These are phyloP conservation scores for Pithys albifrons DNA, from an alignment of 2,113 vertebrate species.

Conservation along the genomic window DNA sequence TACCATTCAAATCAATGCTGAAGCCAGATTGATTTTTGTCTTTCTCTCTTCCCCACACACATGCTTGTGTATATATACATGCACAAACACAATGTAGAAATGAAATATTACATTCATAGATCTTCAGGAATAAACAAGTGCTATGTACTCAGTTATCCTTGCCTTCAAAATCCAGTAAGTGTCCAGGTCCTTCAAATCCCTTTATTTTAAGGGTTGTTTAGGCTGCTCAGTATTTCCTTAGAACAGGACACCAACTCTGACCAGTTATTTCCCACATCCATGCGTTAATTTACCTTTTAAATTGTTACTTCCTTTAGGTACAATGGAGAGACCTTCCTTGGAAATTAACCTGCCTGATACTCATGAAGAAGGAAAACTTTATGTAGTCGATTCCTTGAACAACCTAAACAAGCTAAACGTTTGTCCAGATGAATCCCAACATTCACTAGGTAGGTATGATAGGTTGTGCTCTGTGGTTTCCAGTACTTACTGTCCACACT, in stretches of 20 bases:
- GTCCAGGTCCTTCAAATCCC: neutral
- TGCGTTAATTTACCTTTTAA: neutral
- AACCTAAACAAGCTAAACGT: constrained; percentile 78
- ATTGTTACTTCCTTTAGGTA: constrained; percentile 57
- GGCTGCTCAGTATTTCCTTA: neutral
- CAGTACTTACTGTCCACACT: neutral
- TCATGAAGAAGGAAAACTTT: constrained; percentile 76
- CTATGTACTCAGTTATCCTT: neutral
- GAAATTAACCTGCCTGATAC: constrained; percentile 26
- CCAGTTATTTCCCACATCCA: neutral
- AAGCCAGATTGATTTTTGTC: neutral
- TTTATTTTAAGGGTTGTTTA: neutral
- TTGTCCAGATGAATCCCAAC: constrained; percentile 54
- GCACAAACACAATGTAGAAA: neutral
- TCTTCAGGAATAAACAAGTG: neutral
- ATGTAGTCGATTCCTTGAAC: constrained; percentile 81
- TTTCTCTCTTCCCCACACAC: neutral
- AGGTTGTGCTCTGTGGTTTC: neutral
- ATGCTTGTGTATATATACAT: neutral
- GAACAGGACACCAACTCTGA: neutral
- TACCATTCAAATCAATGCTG: neutral
- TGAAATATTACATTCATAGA: neutral
- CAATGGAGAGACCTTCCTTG: constrained; percentile 69
- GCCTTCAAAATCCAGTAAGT: neutral
- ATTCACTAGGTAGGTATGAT: constrained; percentile 36